Evolutionary conservation across 2,113 vertebrate genomes (phyloP).

Genomic region (Notarius quadriscutis): DNA sequence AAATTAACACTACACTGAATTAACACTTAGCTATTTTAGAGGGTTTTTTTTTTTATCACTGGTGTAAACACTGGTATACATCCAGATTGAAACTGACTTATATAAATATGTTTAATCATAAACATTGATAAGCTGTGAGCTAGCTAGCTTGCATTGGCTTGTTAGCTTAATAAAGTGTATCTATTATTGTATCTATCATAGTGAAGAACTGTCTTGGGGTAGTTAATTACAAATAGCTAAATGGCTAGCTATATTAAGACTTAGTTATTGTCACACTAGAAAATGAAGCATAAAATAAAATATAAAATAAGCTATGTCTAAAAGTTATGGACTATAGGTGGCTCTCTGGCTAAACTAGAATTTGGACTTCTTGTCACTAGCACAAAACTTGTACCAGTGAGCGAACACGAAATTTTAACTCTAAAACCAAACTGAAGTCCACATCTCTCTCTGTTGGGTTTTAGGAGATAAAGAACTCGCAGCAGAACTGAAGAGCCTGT

Average conservation of each 20-base stretch:
- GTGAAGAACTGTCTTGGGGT: neutral
- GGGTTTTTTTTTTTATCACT: neutral
- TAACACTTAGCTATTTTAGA: neutral
- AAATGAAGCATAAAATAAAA: neutral
- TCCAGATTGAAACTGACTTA: too few relatives aligned
- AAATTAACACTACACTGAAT: neutral
- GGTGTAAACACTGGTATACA: neutral
- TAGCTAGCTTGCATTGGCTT: neutral
- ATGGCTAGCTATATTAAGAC: neutral
- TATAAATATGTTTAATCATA: neutral
- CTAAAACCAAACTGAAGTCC: neutral
- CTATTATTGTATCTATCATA: too few relatives aligned
- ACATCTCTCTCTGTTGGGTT: constrained; percentile 1
- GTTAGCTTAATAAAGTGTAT: too few relatives aligned
- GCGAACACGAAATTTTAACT: neutral
- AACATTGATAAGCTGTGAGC: neutral
- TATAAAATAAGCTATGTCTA: neutral
- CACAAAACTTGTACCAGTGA: neutral
- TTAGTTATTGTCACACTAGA: neutral
- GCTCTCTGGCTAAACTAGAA: neutral
- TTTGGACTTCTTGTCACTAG: neutral
- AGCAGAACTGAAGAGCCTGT: constrained; percentile 83
- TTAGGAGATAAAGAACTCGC: constrained; percentile 94
- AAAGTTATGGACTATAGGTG: neutral
- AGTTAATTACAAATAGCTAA: neutral